Base-by-base conservation (phyloP, 2,888 invertebrate species). In the Lochmaea capreae region DNA sequence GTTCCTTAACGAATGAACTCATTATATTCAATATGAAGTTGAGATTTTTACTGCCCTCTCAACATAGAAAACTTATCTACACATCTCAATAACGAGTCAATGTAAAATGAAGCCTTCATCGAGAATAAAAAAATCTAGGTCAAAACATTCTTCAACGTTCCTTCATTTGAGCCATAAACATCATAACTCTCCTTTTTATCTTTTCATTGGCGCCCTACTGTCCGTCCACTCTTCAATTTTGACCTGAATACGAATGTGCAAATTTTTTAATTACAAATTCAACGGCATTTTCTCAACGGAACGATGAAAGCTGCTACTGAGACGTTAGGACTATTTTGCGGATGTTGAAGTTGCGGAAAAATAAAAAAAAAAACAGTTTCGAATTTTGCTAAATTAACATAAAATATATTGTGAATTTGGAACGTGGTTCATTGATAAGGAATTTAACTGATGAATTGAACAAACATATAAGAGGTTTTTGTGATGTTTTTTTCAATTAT, bases 141-240 rank as follows among this genome's bases (percentile, higher is more conserved):
- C 59, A 59, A 16, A 14, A 61, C n/a, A 33, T 61, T 33, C 61
- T 61, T 61, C 10, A 16, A 18, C 54, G 18, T 54, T 18, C 26
- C 61, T 33, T 61, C 61, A 16, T 39, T 61, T 61, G n/a, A 33
- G 39, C 39, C 18, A 39, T n/a, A 18, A 54, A 54, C 61, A 61
- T 12, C 39, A 16, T 16, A 46, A 4, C 14, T n/a, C n/a, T n/a
- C 10, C 10, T 78, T 63, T 54, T 79, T 72, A 67, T 80, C 74
- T 14, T 72, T 69, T 66, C 66, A 16, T 63, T 12, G 62, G 43
- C 62, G 43, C 62, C 62, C 62, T 12, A 43, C 39, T 43, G 62
- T 63, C 43, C n/a, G 43, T 39, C 11, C 18, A 43, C 54, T 39
- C 57, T 66, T 66, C 54, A 66, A 66, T 57, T 54, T 54, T 63